Evolutionary conservation across 1,140 invertebrate genomes (phyloP).

Genomic region (Acromyrmex charruanus): DNA sequence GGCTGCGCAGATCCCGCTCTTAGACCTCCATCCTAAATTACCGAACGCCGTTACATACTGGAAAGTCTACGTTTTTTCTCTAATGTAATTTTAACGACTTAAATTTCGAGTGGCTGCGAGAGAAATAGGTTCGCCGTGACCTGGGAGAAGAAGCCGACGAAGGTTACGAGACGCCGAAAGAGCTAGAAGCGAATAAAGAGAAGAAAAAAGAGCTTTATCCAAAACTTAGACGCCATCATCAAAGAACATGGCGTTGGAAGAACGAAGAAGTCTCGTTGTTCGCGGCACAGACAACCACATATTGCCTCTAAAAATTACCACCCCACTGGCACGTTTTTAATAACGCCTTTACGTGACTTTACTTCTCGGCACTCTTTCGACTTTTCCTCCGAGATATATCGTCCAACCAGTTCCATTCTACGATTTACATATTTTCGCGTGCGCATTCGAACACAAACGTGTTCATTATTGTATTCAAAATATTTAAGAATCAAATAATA

Average conservation of each 20-base stretch:
- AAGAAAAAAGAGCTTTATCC: slow-evolving; percentile 36
- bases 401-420: slow-evolving; percentile 27
- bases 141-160: background rate
- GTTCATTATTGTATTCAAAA: background rate
- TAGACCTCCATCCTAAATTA: slow-evolving; percentile 55
- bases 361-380: slow-evolving; percentile 40
- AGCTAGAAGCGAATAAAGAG: slow-evolving; percentile 14
- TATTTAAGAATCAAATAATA: background rate
- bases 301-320: slow-evolving; percentile 78
- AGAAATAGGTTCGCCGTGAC: slow-evolving; percentile 58
- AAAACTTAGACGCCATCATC: slow-evolving; percentile 40
- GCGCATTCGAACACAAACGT: background rate
- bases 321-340: slow-evolving; percentile 79
- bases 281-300: slow-evolving; percentile 71
- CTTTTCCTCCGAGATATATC: slow-evolving; percentile 18
- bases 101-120: slow-evolving; percentile 54
- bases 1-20: slow-evolving; percentile 34
- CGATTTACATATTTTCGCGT: slow-evolving; percentile 54
- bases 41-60: slow-evolving; percentile 50
- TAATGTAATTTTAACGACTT: slow-evolving; percentile 64
- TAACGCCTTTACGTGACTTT: slow-evolving; percentile 79
- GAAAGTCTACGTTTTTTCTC: slow-evolving; percentile 33
- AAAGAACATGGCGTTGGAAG: slow-evolving; percentile 9
- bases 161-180: background rate
- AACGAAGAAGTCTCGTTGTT: slow-evolving; percentile 40